Evolutionary conservation across 2,888 invertebrate genomes (phyloP).

Genomic region (Suillia variegata): DNA sequence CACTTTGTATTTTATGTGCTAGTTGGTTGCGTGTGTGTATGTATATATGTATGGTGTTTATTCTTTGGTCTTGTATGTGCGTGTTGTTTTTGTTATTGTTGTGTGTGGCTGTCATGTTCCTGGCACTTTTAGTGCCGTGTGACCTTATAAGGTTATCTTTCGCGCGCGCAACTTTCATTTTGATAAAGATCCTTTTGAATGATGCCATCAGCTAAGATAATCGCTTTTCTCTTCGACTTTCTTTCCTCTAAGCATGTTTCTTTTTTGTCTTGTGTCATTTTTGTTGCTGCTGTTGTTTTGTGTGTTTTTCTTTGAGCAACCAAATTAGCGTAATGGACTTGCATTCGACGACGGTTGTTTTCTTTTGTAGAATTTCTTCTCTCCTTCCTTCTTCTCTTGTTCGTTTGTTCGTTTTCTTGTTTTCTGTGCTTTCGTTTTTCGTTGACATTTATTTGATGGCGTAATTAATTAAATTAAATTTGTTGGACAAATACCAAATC

Average conservation of each 20-base stretch:
- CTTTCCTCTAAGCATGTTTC: no score
- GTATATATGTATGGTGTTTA: neutral
- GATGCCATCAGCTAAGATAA: conserved; percentile 17
- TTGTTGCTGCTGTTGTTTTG: no score
- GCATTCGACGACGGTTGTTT: neutral
- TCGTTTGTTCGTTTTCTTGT: no score
- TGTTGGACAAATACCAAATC: neutral
- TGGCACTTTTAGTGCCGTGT: conserved; percentile 1
- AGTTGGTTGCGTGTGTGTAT: neutral
- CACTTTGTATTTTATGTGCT: no score
- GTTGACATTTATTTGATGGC: neutral
- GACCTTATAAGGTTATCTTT: neutral
- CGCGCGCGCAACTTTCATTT: neutral
- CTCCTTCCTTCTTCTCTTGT: no score
- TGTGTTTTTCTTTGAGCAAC: conserved; percentile 4
- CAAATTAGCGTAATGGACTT: conserved; percentile 54
- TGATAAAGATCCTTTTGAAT: conserved; percentile 15
- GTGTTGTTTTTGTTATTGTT: neutral
- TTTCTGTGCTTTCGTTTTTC: neutral
- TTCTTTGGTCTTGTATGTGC: no score
- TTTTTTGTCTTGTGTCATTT: no score
- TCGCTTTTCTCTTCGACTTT: conserved; percentile 3
- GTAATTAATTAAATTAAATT: neutral
- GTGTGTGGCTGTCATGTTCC: neutral
- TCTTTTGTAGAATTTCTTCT: no score